Conservation (phyloP, 2,888 invertebrate species). For the Sesia bembeciformis region DNA sequence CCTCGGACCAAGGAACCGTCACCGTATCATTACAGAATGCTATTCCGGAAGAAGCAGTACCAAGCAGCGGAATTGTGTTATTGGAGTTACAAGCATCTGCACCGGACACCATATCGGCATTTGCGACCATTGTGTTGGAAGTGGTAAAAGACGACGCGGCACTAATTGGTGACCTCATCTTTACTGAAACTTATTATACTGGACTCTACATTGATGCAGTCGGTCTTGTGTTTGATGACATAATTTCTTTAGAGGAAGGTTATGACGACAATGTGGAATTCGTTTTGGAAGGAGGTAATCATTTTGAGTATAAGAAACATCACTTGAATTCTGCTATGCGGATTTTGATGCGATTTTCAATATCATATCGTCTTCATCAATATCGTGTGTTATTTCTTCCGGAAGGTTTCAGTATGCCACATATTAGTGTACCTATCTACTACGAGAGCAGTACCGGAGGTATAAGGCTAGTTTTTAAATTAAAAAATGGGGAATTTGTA, state of each 20-base stretch:
- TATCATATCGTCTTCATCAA: too few relatives aligned
- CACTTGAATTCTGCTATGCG: background rate
- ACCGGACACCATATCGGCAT: conserved; percentile 3
- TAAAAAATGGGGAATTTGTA: too few relatives aligned
- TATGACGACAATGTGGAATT: conserved; percentile 19
- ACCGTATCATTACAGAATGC: conserved; percentile 2
- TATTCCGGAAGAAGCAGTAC: conserved; percentile 3
- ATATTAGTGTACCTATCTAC: too few relatives aligned
- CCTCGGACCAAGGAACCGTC: background rate
- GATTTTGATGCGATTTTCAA: too few relatives aligned
- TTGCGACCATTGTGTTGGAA: conserved; percentile 5
- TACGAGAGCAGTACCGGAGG: too few relatives aligned
- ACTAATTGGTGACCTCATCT: conserved; percentile 5
- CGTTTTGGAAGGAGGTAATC: conserved; percentile 20
- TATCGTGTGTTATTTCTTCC: too few relatives aligned
- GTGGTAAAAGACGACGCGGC: conserved; percentile 1
- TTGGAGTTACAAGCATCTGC: conserved; percentile 4
- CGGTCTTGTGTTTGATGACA: conserved; percentile 11
- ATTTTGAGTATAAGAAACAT: background rate
- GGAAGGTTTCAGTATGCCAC: too few relatives aligned
- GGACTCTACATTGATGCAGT: conserved; percentile 12
- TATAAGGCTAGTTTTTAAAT: too few relatives aligned
- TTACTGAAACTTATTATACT: conserved; percentile 19
- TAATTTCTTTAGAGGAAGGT: conserved; percentile 15
- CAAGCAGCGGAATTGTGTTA: conserved; percentile 1